These are phyloP conservation scores for Mylabris phalerata DNA, from an alignment of 1,140 invertebrate species.

Conservation along the genomic window DNA sequence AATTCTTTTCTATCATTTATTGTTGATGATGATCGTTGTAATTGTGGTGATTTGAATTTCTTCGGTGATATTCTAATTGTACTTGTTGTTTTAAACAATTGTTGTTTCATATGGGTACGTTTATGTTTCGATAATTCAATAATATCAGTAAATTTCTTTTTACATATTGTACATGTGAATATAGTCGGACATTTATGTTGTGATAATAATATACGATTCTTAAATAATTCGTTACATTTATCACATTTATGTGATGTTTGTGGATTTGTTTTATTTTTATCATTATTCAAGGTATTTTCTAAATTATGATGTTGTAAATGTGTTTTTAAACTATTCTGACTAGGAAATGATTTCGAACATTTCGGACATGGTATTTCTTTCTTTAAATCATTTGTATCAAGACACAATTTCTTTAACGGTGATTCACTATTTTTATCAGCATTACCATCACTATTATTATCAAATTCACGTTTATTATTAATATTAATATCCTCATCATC, in stretches of 20 bases:
- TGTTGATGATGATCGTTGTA: no score
- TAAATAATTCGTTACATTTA: slow-evolving; percentile 29
- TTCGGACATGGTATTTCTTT: slow-evolving; percentile 43
- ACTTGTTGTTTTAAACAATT: slow-evolving; percentile 29
- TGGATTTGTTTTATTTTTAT: slow-evolving; percentile 21
- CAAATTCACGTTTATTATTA: not conserved
- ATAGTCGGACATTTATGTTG: slow-evolving; percentile 25
- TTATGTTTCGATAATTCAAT: slow-evolving; percentile 29
- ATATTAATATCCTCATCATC: not conserved
- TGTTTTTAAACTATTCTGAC: slow-evolving; percentile 51
- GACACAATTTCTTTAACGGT: slow-evolving; percentile 16
- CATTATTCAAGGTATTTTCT: slow-evolving; percentile 23
- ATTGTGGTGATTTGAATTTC: slow-evolving; percentile 9
- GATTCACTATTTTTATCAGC: not conserved
- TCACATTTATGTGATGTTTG: slow-evolving; percentile 22
- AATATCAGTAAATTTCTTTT: slow-evolving; percentile 27
- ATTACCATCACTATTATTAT: not conserved
- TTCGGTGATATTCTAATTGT: slow-evolving; percentile 26
- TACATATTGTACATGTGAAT: slow-evolving; percentile 27
- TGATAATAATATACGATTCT: slow-evolving; percentile 31
- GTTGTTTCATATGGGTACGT: slow-evolving; percentile 31
- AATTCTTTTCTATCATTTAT: no score
- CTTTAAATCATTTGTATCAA: not conserved
- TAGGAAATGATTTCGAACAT: slow-evolving; percentile 51
- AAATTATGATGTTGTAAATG: slow-evolving; percentile 43